A percentile compares a stretch with the other conserved stretches of the same genome.
Evolutionary conservation across 37 sponge, comb jelly and placozoan species (phyloP).

Genomic region (Crambe crambe): DNA sequence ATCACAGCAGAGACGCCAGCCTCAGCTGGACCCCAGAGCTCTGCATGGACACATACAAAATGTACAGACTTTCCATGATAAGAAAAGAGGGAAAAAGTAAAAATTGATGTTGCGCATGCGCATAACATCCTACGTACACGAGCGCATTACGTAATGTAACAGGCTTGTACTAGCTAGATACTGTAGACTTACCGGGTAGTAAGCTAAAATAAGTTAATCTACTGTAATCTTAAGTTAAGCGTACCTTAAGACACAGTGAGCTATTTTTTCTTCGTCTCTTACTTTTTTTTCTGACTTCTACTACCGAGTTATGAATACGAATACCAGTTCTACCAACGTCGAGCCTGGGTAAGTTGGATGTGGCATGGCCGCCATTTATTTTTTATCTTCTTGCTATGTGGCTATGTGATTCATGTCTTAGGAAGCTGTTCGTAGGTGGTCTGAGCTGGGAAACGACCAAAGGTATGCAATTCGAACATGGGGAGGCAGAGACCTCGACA

Average conservation of each 20-base stretch:
- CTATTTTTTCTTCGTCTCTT: conserved; percentile 4
- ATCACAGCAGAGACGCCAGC: neutral
- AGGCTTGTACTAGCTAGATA: neutral
- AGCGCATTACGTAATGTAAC: neutral
- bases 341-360: neutral
- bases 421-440: conserved; percentile 29
- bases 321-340: neutral
- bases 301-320: neutral
- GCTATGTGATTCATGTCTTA: neutral
- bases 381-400: too few relatives aligned
- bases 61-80: neutral
- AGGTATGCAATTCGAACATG: too few relatives aligned
- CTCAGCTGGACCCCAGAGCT: neutral
- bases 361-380: neutral
- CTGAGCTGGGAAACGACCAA: conserved; percentile 63
- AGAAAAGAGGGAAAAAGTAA: conserved; percentile 4
- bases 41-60: neutral
- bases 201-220: neutral
- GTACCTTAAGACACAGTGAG: neutral
- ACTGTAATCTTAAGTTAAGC: conserved; percentile 1
- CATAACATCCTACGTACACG: neutral
- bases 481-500: too few relatives aligned
- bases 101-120: neutral
- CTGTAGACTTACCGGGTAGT: neutral
- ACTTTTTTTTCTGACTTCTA: neutral